Evolutionary conservation across 2,888 invertebrate genomes (phyloP).

Genomic region (Agrilus mali): DNA sequence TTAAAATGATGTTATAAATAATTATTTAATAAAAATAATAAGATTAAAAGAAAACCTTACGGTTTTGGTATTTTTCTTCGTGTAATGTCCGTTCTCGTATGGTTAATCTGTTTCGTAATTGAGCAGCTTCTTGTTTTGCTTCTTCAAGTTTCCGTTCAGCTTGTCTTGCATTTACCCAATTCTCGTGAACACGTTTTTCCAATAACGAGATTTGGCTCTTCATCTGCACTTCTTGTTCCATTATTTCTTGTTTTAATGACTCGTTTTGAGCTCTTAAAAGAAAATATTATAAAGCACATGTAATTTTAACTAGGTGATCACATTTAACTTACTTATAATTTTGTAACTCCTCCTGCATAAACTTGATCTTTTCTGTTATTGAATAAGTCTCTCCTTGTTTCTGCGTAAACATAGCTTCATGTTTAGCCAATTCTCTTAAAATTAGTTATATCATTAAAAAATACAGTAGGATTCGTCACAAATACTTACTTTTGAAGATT

Average conservation of each 20-base stretch:
- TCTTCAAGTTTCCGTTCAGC: slow-evolving; percentile 75
- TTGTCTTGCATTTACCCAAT: slow-evolving; percentile 73
- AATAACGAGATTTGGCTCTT: slow-evolving; percentile 61
- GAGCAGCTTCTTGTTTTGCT: slow-evolving; percentile 56
- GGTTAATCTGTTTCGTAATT: slow-evolving; percentile 49
- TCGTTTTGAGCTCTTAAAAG: slow-evolving; percentile 40
- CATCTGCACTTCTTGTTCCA: slow-evolving; percentile 66
- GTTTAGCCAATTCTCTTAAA: slow-evolving; percentile 58
- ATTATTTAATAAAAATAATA: too few species aligned
- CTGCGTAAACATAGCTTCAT: slow-evolving; percentile 66
- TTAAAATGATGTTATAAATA: too few species aligned
- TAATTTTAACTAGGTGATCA: neutral
- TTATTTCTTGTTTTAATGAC: slow-evolving; percentile 64
- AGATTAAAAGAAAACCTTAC: slow-evolving; percentile 28
- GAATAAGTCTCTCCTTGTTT: slow-evolving; percentile 73
- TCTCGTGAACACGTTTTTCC: slow-evolving; percentile 75
- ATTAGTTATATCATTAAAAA: slow-evolving; percentile 8
- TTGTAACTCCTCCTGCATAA: slow-evolving; percentile 67
- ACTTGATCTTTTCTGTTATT: slow-evolving; percentile 64
- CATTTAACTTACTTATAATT: slow-evolving; percentile 54
- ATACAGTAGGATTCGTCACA: neutral
- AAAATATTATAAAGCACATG: neutral
- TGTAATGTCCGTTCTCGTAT: slow-evolving; percentile 39
- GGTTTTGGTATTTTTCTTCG: slow-evolving; percentile 37
- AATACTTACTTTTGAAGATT: slow-evolving; percentile 69